Base-by-base conservation (phyloP, 2,113 vertebrate species). In the Cariama cristata region DNA sequence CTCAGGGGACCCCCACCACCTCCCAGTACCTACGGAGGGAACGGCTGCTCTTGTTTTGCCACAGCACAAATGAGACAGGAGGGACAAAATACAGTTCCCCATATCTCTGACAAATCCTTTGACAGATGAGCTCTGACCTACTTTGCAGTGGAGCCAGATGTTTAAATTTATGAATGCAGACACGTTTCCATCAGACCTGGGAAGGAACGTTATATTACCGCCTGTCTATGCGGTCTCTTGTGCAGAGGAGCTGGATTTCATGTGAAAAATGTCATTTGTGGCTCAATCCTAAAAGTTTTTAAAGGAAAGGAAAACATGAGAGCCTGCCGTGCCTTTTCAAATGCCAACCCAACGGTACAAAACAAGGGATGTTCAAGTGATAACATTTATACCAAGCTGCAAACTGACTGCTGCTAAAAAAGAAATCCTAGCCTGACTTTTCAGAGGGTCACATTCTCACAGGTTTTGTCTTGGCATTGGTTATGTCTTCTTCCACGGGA, bases 291-390 rank as follows among this genome's bases (percentile, higher is more conserved):
- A 33, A 59, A 56, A 49, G 40, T 47, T 90, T 96, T 90, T 79
- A 84, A 84, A 69, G 73, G 69, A 73, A 96, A 94, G 47, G 45
- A 91, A 97, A 97, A 86, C 49, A 89, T 18, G 40, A 94, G 44
- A 86, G 62, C 83, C 77, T 55, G 45, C 63, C 8, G 1, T 33
- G 33, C 76, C 83, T 94, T 96, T 97, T 84, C 60, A 88, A 86
- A 94, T 82, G n/a, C 2, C 21, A 44, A 79, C 81, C 88, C 74
- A 59, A 1, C 40, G 77, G 91, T 86, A 86, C 56, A 64, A 95
- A 69, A 53, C 59, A 68, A 79, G 52, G 87, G 86, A 73, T 69
- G 24, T 52, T 60, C 13, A 27, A 75, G 44, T 21, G 76, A 55
- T 85, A 62, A 49, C 21, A 23, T 91, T 87, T 83, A 38, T 85